These are phyloP conservation scores for Camponotus floridanus DNA, from an alignment of 1,140 invertebrate genomes.

Conservation along the genomic window DNA sequence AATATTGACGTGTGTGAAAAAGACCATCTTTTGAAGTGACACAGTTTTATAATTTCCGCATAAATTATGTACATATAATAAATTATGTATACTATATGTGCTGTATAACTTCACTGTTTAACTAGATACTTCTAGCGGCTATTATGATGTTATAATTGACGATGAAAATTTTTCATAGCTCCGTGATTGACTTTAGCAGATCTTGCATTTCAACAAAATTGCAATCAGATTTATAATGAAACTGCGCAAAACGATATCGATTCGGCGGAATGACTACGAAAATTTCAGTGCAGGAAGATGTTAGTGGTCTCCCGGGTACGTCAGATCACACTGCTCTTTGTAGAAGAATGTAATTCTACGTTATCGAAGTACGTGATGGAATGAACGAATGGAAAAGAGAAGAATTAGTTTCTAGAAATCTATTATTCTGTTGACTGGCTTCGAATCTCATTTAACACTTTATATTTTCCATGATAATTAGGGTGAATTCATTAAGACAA, in stretches of 20 bases:
- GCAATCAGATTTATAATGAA: slow-evolving; percentile 53
- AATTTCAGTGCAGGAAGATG: slow-evolving; percentile 34
- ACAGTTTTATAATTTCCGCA: background rate
- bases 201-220: slow-evolving; percentile 35
- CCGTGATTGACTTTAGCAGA: background rate
- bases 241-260: slow-evolving; percentile 50
- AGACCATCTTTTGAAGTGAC: background rate
- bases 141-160: slow-evolving; percentile 8
- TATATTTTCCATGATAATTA: slow-evolving; percentile 6
- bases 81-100: background rate
- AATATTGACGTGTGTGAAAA: slow-evolving; percentile 5
- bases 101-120: background rate
- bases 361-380: slow-evolving; percentile 50
- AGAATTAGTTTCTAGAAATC: slow-evolving; percentile 22
- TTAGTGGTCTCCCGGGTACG: background rate
- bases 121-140: background rate
- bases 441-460: slow-evolving; percentile 14
- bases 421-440: slow-evolving; percentile 35
- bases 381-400: slow-evolving; percentile 18
- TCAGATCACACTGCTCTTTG: slow-evolving; percentile 18
- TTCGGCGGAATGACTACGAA: slow-evolving; percentile 23
- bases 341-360: slow-evolving; percentile 51
- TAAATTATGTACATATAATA: background rate
- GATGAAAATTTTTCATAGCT: background rate
- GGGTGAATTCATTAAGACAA: background rate